Evolutionary conservation across 1,140 invertebrate genomes (phyloP).

Genomic region (Tenebrio molitor): DNA sequence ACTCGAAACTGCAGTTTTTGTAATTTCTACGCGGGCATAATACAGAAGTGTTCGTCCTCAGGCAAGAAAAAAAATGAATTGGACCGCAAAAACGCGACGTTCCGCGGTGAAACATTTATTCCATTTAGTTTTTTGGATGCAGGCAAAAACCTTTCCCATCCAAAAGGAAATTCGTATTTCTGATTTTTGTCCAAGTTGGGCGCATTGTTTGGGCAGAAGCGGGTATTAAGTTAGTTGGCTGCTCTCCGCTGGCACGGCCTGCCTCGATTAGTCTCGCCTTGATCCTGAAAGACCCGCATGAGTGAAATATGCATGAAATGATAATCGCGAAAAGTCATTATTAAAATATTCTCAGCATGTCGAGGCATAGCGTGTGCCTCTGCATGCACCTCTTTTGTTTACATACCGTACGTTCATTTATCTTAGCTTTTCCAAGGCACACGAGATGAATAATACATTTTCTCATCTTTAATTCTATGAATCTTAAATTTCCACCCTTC

Average conservation of each 20-base stretch:
- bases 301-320: slow-evolving; percentile 36
- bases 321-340: slow-evolving; percentile 40
- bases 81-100: too few species aligned
- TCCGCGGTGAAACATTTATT: too few species aligned
- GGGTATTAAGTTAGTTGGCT: too few species aligned
- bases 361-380: slow-evolving; percentile 15
- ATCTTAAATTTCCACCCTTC: slow-evolving; percentile 61
- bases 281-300: slow-evolving; percentile 21
- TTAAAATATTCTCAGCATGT: slow-evolving; percentile 39
- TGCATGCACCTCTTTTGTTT: slow-evolving; percentile 53
- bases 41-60: too few species aligned
- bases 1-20: too few species aligned
- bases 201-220: too few species aligned
- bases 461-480: slow-evolving; percentile 66
- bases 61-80: too few species aligned
- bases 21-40: too few species aligned
- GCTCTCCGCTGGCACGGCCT: background rate
- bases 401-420: slow-evolving; percentile 57
- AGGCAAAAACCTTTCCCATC: too few species aligned
- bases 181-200: too few species aligned
- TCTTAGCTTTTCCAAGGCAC: slow-evolving; percentile 63
- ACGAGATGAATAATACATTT: slow-evolving; percentile 62
- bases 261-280: slow-evolving; percentile 21
- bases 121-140: too few species aligned
- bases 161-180: too few species aligned